phyloP scores from a whole-genome alignment of 64 coral and sea anemone species.

The Exaiptasia diaphana region DNA sequence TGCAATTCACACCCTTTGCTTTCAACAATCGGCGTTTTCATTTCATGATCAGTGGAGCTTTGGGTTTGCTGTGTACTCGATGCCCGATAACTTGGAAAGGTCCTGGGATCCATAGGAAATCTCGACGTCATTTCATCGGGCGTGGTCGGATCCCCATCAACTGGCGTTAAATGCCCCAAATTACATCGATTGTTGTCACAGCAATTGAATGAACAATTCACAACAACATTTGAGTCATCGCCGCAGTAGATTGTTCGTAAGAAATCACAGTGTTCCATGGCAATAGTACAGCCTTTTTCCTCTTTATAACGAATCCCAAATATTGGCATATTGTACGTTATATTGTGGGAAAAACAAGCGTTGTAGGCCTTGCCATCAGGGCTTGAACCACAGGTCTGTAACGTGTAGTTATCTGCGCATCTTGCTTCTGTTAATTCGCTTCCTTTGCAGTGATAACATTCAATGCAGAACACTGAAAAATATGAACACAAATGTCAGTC shows the following conservation, averaged over 20 bases:
- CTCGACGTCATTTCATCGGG: too few species aligned
- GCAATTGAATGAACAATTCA: not conserved
- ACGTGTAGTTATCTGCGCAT: not conserved
- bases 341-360: not conserved
- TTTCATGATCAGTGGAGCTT: too few species aligned
- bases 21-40: too few species aligned
- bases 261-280: not conserved
- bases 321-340: not conserved
- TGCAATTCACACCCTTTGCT: too few species aligned
- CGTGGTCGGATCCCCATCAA: too few species aligned
- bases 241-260: not conserved
- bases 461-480: not conserved
- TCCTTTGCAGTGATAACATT: not conserved
- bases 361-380: not conserved
- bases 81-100: too few species aligned
- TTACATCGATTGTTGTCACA: not conserved
- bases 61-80: too few species aligned
- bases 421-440: not conserved
- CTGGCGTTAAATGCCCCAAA: not conserved
- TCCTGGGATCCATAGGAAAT: too few species aligned
- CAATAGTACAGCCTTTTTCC: constrained; percentile 2
- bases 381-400: not conserved
- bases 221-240: not conserved
- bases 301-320: not conserved
- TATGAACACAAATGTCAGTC: too few species aligned